These are phyloP conservation scores for Empis livida DNA, from an alignment of 2,888 invertebrate species.

Conservation along the genomic window DNA sequence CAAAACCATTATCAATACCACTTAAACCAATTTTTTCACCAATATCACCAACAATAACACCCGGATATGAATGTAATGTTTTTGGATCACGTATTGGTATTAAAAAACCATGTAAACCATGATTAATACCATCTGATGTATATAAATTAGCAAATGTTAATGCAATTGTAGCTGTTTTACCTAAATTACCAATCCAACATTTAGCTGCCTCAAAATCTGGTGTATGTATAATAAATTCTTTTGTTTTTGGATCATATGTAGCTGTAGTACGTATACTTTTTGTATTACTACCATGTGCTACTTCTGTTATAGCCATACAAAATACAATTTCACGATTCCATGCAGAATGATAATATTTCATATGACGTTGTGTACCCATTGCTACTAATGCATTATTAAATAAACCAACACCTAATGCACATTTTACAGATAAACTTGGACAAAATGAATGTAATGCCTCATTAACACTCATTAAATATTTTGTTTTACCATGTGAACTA, in stretches of 20 bases:
- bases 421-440: slow-evolving; percentile 63
- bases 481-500: slow-evolving; percentile 53
- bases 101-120: slow-evolving; percentile 82
- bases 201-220: slow-evolving; percentile 93
- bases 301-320: slow-evolving; percentile 83
- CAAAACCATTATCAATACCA: slow-evolving; percentile 87
- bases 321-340: slow-evolving; percentile 63
- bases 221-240: slow-evolving; percentile 78
- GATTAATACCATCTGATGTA: slow-evolving; percentile 60
- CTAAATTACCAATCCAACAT: slow-evolving; percentile 92
- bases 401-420: slow-evolving; percentile 60
- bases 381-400: slow-evolving; percentile 62
- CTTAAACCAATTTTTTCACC: slow-evolving; percentile 86
- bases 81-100: slow-evolving; percentile 71
- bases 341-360: slow-evolving; percentile 52
- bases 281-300: slow-evolving; percentile 90
- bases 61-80: slow-evolving; percentile 65
- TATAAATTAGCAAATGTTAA: slow-evolving; percentile 82
- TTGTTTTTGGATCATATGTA: slow-evolving; percentile 61
- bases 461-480: slow-evolving; percentile 60
- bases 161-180: slow-evolving; percentile 76
- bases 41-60: slow-evolving; percentile 81
- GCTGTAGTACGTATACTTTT: slow-evolving; percentile 84
- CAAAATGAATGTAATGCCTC: slow-evolving; percentile 58
- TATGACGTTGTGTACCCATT: slow-evolving; percentile 62